Base-by-base conservation (phyloP, 2,888 invertebrate genomes). In the Mesodorylaimus sp. region DNA sequence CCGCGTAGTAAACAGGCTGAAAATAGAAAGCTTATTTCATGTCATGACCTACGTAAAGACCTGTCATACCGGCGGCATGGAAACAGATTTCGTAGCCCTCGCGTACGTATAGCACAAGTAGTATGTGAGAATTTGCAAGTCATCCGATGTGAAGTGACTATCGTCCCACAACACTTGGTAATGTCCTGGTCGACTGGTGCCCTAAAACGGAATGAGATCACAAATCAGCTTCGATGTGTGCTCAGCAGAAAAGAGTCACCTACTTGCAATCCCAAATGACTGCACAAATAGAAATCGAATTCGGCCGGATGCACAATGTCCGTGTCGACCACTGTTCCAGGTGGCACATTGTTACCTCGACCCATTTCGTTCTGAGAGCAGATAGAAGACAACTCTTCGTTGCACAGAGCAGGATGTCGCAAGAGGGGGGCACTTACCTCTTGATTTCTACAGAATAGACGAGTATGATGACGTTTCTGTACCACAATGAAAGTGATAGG, bases 91-190 rank as follows among this genome's bases (percentile, higher is more conserved):
- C 32, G 59, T 56, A 45, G 60, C 60, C 32, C 62, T 58, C 26
- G 21, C 38, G 26, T 50, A 50, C 2, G 50, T 50, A 37, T 50
- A 45, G 37, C 50, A 50, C 29, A 50, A 55, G 48, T 56, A 24
- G 44, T 37, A 51, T 1, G 60, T 61, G 52, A 62, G 55, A 45
- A 52, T 54, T 52, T 62, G 61, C 43, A 62, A 57, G 47, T 62
- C 60, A 47, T 62, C 61, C 27, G 61, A 55, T 5, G 55, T 57
- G 52, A 61, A 59, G 43, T 57, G 55, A 55, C 55, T 56, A 47
- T 61, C 61, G 49, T 62, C 62, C 53, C 57, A 57, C 38, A 62
- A 54, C 23, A 62, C 61, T 48, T 58, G 58, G 51, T 62, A 62
- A 45, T 57, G 57, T 7, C 61, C 57, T 5, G 62, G 62, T 36